phyloP scores from a whole-genome alignment of 2,113 vertebrate species.

The Camelus dromedarius region DNA sequence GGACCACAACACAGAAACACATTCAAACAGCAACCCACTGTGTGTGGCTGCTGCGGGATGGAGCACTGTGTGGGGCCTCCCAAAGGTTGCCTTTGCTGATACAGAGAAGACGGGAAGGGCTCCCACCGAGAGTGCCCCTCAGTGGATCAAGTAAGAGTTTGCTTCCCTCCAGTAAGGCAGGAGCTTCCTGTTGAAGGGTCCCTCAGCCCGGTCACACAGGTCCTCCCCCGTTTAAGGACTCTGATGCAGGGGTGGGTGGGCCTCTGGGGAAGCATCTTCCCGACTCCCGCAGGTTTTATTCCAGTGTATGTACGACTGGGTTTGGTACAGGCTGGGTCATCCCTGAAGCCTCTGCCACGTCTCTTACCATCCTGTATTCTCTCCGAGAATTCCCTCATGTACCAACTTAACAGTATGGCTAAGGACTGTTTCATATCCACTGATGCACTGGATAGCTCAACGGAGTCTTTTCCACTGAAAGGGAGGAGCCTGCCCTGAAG shows the following conservation, averaged over 20 bases:
- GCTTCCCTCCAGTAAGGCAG: neutral
- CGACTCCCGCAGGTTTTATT: neutral
- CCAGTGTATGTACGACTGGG: neutral
- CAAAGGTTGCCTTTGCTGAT: neutral
- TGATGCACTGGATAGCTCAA: neutral
- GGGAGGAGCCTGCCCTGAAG: neutral
- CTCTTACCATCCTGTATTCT: neutral
- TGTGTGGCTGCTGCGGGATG: neutral
- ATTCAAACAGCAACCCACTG: neutral
- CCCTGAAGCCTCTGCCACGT: neutral
- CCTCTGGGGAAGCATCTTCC: neutral
- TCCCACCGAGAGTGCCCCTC: neutral
- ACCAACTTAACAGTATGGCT: neutral
- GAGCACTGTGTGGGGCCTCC: fast-evolving
- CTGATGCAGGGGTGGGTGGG: neutral
- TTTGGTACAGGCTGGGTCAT: neutral
- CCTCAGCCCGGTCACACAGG: neutral
- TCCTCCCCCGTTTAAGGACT: neutral
- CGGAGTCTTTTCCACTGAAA: neutral
- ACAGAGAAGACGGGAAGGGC: neutral
- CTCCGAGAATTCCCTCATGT: neutral
- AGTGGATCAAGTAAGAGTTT: neutral
- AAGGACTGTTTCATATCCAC: neutral
- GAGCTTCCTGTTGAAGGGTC: neutral
- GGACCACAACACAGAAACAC: neutral